Percentiles rank a stretch among this genome's conserved stretches.
Evolutionary conservation across 2,113 vertebrate genomes (phyloP).

Genomic region (Asarcornis scutulata): DNA sequence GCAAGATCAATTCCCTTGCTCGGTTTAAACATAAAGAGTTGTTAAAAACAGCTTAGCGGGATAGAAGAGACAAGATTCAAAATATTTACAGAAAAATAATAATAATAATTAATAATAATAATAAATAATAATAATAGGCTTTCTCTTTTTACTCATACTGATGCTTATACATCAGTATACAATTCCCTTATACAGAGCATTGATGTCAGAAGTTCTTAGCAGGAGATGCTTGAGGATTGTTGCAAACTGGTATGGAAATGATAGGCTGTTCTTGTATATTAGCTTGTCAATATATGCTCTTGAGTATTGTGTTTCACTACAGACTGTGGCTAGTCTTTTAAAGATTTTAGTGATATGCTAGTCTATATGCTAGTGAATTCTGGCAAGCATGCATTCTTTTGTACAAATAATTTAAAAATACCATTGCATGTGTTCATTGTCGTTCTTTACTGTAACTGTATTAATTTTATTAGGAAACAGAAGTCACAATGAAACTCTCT

Average conservation of each 20-base stretch:
- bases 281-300: background rate
- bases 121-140: background rate
- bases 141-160: background rate
- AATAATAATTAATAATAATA: too few species aligned
- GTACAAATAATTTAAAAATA: background rate
- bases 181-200: background rate
- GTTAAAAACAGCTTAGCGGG: background rate
- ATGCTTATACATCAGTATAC: too few species aligned
- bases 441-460: background rate
- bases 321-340: background rate
- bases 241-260: rapidly evolving
- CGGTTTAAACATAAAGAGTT: background rate
- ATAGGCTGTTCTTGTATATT: background rate
- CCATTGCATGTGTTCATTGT: background rate
- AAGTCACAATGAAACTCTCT: background rate
- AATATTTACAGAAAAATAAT: background rate
- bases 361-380: background rate
- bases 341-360: background rate
- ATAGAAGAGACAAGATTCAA: background rate
- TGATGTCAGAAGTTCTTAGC: background rate
- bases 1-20: background rate
- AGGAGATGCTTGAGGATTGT: background rate
- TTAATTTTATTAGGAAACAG: background rate
- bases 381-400: background rate
- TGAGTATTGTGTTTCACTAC: background rate